phyloP scores from a whole-genome alignment of 2,113 vertebrate species.

The Scophthalmus maximus region DNA sequence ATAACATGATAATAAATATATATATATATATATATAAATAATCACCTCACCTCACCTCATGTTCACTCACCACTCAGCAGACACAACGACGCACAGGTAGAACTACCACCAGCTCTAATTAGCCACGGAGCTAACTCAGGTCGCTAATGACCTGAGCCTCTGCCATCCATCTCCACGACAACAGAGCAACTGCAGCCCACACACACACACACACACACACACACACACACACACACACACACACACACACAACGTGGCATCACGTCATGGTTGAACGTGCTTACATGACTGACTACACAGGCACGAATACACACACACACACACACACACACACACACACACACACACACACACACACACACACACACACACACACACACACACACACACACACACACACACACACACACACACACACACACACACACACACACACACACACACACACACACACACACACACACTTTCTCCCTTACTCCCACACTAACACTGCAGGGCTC shows the following conservation, averaged over 20 bases:
- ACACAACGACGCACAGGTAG: slow-evolving; percentile 42
- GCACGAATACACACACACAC: slow-evolving; percentile 4
- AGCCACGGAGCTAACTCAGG: slow-evolving; percentile 43
- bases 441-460: neutral
- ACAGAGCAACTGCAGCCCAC: slow-evolving; percentile 42
- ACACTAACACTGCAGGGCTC: slow-evolving; percentile 28
- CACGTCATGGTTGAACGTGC: slow-evolving; percentile 31
- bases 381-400: neutral
- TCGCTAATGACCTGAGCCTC: slow-evolving; percentile 51
- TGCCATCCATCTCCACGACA: slow-evolving; percentile 60
- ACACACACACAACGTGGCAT: slow-evolving; percentile 23
- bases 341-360: neutral
- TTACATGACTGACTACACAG: slow-evolving; percentile 40
- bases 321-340: no score
- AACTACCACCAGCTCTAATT: slow-evolving; percentile 59
- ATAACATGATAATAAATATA: no score
- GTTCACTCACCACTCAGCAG: slow-evolving; percentile 4
- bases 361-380: slow-evolving; percentile 7
- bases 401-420: slow-evolving; percentile 3
- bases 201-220: slow-evolving; percentile 18
- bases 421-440: slow-evolving; percentile 1
- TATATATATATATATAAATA: no score
- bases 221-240: neutral
- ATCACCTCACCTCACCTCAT: slow-evolving; percentile 4
- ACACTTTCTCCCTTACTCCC: slow-evolving; percentile 29